A percentile compares a stretch with the other conserved stretches of the same genome.
Conservation (phyloP, 2,797 vertebrate genomes). For the Rhinatrema bivittatum region DNA sequence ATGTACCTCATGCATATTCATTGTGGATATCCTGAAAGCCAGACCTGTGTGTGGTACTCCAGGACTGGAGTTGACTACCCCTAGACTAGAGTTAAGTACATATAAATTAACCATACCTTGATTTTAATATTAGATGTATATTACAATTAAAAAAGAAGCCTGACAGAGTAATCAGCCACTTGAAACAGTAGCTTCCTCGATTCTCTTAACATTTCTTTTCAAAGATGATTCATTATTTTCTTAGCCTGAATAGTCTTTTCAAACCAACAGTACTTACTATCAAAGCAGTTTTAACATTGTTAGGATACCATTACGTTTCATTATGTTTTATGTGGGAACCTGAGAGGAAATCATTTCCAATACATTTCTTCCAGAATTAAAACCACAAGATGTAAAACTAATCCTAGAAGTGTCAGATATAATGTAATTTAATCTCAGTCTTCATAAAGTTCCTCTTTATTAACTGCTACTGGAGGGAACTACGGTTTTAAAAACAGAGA, state of each 20-base stretch:
- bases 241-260: conserved; percentile 32
- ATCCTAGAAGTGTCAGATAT: conserved; percentile 39
- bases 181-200: conserved; percentile 1
- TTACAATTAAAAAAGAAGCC: conserved; percentile 5
- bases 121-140: conserved; percentile 7
- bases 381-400: conserved; percentile 51
- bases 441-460: conserved; percentile 29
- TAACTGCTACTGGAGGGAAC: conserved; percentile 16
- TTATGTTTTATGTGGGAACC: conserved; percentile 50
- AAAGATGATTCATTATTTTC: conserved; percentile 32
- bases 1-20: no score
- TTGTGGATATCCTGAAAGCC: no score
- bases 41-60: no score
- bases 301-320: conserved; percentile 46
- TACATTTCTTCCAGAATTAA: conserved; percentile 48
- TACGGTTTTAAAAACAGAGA: conserved; percentile 12
- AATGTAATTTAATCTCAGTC: conserved; percentile 39
- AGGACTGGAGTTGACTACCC: no score
- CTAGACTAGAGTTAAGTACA: no score
- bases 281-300: conserved; percentile 43
- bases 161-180: conserved; percentile 3
- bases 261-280: conserved; percentile 25
- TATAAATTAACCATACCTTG: no score
- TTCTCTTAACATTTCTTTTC: conserved; percentile 30
- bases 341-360: conserved; percentile 48